phyloP scores from a whole-genome alignment of 2,888 invertebrate species.

The Lacanobia oleracea region DNA sequence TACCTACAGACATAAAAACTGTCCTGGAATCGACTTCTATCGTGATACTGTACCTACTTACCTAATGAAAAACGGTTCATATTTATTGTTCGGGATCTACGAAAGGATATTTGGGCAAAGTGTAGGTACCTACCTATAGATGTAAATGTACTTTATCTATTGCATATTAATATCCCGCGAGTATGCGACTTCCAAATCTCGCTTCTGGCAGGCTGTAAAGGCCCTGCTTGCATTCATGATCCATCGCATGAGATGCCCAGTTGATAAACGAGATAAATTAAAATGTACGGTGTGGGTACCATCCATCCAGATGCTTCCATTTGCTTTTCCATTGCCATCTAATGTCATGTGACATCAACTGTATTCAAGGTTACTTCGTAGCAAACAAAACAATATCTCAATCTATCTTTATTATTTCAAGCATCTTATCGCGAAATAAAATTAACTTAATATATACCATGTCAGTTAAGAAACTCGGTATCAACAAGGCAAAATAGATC shows the following conservation, averaged over 20 bases:
- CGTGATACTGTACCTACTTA: too few species aligned
- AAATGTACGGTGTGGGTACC: too few species aligned
- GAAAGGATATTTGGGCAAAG: too few species aligned
- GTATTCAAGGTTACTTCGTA: not conserved
- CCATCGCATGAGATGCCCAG: not conserved
- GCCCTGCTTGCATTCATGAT: not conserved
- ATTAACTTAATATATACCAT: conserved; percentile 26
- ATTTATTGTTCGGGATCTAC: too few species aligned
- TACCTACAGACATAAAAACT: too few species aligned
- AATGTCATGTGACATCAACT: not conserved
- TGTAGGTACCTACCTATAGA: too few species aligned
- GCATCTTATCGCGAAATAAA: conserved; percentile 19
- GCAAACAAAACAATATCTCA: not conserved
- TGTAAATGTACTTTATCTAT: too few species aligned
- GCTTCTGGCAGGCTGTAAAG: not conserved
- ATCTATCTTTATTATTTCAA: conserved; percentile 11
- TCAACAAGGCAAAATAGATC: conserved; percentile 34
- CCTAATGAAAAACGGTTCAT: too few species aligned
- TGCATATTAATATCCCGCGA: too few species aligned
- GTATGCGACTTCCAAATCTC: not conserved
- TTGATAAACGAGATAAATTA: too few species aligned
- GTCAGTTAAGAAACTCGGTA: conserved; percentile 14
- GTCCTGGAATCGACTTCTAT: too few species aligned
- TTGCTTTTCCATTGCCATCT: not conserved
- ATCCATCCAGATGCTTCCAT: not conserved